phyloP scores from a whole-genome alignment of 2,797 vertebrate species.

The Pygocentrus nattereri region DNA sequence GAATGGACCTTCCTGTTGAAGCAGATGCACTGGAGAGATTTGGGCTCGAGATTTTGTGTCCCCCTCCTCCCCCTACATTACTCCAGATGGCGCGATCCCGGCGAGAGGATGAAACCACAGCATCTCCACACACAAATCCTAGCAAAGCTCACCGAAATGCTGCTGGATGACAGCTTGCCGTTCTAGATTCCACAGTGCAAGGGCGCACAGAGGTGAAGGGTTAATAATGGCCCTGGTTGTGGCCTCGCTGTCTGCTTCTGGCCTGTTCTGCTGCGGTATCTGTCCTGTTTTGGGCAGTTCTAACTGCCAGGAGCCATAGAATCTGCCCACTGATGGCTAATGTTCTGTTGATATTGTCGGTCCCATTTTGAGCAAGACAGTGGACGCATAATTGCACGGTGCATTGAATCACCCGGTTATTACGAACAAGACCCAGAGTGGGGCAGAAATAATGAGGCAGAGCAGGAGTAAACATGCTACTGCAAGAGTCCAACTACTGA shows the following conservation, averaged over 20 bases:
- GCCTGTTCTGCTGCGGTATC: background rate
- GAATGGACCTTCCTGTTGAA: constrained; percentile 46
- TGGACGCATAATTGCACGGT: constrained; percentile 58
- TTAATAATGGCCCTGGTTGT: constrained; percentile 30
- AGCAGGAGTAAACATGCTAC: constrained; percentile 28
- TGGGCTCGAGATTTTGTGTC: constrained; percentile 17
- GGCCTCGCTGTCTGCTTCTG: background rate
- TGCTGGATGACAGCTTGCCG: constrained; percentile 47
- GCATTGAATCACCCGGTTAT: constrained; percentile 50
- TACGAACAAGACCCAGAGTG: background rate
- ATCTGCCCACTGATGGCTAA: constrained; percentile 28
- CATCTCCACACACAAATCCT: constrained; percentile 48
- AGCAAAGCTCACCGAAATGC: constrained; percentile 37
- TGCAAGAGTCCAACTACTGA: constrained; percentile 24
- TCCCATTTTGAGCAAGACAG: constrained; percentile 54
- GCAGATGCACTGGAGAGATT: constrained; percentile 65
- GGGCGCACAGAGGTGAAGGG: constrained; percentile 41
- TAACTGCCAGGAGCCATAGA: background rate
- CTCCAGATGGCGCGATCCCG: constrained; percentile 63
- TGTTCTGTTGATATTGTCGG: constrained; percentile 28
- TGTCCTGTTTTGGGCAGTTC: background rate
- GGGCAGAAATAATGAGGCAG: constrained; percentile 45
- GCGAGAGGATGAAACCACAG: constrained; percentile 53
- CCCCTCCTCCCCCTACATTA: constrained; percentile 17
- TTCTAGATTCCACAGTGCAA: constrained; percentile 13